Evolutionary conservation across 2,797 vertebrate species (phyloP).

Genomic region (Cynodonichthys magdalenae): DNA sequence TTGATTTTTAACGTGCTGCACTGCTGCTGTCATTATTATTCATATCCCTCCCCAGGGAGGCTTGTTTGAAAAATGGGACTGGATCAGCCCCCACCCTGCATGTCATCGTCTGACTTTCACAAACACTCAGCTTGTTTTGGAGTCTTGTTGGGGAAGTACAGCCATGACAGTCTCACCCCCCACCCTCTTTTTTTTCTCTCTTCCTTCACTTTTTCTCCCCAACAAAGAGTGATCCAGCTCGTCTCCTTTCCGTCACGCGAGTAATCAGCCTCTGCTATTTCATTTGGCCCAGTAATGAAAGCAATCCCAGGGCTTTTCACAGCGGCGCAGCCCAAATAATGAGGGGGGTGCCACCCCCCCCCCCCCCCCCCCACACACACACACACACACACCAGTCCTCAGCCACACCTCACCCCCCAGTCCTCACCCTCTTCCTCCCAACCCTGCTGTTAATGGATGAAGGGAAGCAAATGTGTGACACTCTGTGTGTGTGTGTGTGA

Average conservation of each 20-base stretch:
- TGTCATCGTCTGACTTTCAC: constrained; percentile 51
- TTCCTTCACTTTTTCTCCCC: constrained; percentile 45
- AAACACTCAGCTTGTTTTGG: constrained; percentile 51
- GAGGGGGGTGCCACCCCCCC: constrained; percentile 61
- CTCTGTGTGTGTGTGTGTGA: constrained; percentile 25
- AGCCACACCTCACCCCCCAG: constrained; percentile 56
- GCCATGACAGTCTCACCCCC: constrained; percentile 15
- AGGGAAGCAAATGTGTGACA: constrained; percentile 59
- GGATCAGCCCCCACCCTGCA: constrained; percentile 41
- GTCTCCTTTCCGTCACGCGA: constrained; percentile 74
- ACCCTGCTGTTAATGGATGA: constrained; percentile 73
- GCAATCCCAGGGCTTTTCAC: constrained; percentile 82
- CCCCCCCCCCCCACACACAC: no score
- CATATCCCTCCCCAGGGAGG: constrained; percentile 65
- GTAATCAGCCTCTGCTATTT: constrained; percentile 82
- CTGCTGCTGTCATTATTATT: constrained; percentile 67
- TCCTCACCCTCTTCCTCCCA: constrained; percentile 58
- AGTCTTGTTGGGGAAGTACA: constrained; percentile 59
- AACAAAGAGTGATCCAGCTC: constrained; percentile 62
- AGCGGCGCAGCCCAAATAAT: constrained; percentile 79
- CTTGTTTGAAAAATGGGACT: constrained; percentile 67
- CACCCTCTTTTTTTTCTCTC: not conserved
- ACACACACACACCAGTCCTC: constrained; percentile 56
- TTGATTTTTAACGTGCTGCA: constrained; percentile 66
- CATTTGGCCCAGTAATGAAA: constrained; percentile 84